Evolutionary conservation across 2,888 invertebrate species (phyloP).

Genomic region (Pseudococcus jackbeardsleyi): DNA sequence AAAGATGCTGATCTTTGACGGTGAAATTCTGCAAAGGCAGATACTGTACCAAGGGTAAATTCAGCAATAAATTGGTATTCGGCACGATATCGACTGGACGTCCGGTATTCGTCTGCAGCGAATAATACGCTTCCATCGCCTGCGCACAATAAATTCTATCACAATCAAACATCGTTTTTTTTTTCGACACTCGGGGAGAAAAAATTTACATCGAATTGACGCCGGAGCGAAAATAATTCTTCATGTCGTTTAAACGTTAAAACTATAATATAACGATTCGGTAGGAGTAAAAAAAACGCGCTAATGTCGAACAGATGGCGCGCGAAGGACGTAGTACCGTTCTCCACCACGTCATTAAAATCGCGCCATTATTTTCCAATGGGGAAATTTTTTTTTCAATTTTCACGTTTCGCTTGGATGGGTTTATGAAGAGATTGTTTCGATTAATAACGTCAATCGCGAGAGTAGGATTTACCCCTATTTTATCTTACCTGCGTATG

Average conservation of each 20-base stretch:
- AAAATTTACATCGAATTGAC: neutral
- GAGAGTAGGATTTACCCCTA: no score
- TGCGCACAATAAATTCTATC: constrained; percentile 52
- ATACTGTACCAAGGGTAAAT: constrained; percentile 86
- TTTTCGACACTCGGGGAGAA: neutral
- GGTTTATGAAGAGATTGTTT: neutral
- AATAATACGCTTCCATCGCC: constrained; percentile 66
- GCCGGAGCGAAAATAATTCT: constrained; percentile 23
- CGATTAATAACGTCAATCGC: neutral
- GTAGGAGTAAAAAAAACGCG: constrained; percentile 32
- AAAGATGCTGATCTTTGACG: constrained; percentile 91
- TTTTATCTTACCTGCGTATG: constrained; percentile 78
- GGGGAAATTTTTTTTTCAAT: neutral
- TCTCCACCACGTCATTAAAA: neutral
- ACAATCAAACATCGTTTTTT: constrained; percentile 1
- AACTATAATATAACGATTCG: neutral
- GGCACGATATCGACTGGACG: constrained; percentile 76
- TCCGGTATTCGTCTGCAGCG: constrained; percentile 66
- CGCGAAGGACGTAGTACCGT: neutral
- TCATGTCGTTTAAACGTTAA: neutral
- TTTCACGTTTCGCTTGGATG: neutral
- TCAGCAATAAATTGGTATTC: constrained; percentile 86
- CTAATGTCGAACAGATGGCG: constrained; percentile 24
- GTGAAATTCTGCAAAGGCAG: constrained; percentile 88
- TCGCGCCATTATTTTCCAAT: neutral